Conservation (phyloP, 2,888 invertebrate genomes). For the Lepidocyrtoides sp. region DNA sequence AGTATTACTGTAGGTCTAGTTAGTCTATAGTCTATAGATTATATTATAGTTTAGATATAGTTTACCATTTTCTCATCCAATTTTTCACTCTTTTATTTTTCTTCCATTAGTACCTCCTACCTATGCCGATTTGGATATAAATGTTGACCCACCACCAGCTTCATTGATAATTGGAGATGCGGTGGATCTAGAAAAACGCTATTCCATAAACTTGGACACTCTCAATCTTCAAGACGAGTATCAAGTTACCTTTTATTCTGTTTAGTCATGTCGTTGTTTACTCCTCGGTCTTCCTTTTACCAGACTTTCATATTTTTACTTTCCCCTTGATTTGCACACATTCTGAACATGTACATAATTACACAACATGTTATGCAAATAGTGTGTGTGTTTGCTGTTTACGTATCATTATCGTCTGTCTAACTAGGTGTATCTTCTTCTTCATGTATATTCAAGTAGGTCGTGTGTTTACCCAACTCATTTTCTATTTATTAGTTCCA, state of each 20-base stretch:
- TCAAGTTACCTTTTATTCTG: slow-evolving; percentile 76
- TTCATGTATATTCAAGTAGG: no score
- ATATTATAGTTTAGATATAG: no score
- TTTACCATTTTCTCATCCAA: slow-evolving; percentile 10
- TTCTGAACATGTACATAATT: no score
- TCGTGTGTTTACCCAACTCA: no score
- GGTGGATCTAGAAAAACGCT: slow-evolving; percentile 65
- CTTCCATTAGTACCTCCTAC: slow-evolving; percentile 75
- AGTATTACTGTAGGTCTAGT: not conserved
- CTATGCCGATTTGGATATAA: slow-evolving; percentile 78
- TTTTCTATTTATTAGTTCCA: no score
- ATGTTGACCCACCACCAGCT: slow-evolving; percentile 40
- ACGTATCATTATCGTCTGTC: no score
- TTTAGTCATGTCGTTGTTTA: slow-evolving; percentile 37
- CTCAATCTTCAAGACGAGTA: slow-evolving; percentile 74
- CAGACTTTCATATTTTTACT: not conserved
- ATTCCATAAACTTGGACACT: slow-evolving; percentile 61
- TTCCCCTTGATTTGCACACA: not conserved
- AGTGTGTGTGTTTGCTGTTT: no score
- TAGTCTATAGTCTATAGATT: no score
- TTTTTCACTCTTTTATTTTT: no score
- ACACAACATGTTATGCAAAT: no score
- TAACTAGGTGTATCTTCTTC: no score
- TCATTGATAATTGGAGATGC: slow-evolving; percentile 64
- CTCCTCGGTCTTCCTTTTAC: not conserved